A percentile compares a stretch with the other conserved stretches of the same genome.
Evolutionary conservation across 2,113 vertebrate species (phyloP).

Genomic region (Heteronetta atricapilla): DNA sequence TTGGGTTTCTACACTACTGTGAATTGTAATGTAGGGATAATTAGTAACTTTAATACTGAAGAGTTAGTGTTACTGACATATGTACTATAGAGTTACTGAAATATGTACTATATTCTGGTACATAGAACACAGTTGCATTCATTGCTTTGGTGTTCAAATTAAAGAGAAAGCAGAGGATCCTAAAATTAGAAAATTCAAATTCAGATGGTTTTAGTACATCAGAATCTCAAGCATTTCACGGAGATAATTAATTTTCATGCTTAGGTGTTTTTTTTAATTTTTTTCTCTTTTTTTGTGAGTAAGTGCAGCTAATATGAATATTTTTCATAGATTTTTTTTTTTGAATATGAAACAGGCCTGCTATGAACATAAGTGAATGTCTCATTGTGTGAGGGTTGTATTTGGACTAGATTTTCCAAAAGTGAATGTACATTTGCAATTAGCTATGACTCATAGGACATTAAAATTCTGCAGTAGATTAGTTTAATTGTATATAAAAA

Average conservation of each 20-base stretch:
- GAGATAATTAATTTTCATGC: neutral
- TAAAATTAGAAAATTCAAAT: neutral
- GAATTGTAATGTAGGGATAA: neutral
- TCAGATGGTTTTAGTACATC: neutral
- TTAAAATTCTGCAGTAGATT: constrained; percentile 49
- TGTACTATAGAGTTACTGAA: neutral
- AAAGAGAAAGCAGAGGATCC: neutral
- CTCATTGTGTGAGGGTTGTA: constrained; percentile 39
- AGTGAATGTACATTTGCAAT: constrained; percentile 60
- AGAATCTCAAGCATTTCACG: neutral
- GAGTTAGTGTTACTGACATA: neutral
- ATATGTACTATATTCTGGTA: neutral
- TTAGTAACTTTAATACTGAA: neutral
- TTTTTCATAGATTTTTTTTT: constrained; percentile 1
- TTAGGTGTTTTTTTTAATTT: neutral
- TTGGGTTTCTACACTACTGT: neutral
- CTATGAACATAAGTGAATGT: constrained; percentile 13
- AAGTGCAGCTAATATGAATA: neutral
- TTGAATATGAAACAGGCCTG: constrained; percentile 15
- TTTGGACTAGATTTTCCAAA: constrained; percentile 67
- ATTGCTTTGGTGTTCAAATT: neutral
- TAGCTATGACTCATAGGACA: constrained; percentile 69
- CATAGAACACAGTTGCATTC: neutral
- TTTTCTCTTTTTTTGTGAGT: neutral
- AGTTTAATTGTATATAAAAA: constrained; percentile 54